phyloP scores from a whole-genome alignment of 2,888 invertebrate species.

The Frankliniella fusca region DNA sequence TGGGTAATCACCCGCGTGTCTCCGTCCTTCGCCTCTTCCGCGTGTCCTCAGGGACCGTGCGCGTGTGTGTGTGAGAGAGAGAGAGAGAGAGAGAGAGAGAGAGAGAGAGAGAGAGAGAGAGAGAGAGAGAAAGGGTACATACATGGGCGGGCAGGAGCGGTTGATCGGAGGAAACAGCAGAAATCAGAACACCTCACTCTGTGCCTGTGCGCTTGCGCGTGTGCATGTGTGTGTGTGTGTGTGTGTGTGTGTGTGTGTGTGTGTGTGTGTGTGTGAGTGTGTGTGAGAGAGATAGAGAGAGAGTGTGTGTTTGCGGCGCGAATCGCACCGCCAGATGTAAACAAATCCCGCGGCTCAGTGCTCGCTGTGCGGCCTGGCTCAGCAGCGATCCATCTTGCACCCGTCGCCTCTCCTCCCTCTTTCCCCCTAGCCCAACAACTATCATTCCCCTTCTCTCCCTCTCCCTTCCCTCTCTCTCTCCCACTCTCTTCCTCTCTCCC shows the following conservation, averaged over 20 bases:
- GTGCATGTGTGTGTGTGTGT: neutral
- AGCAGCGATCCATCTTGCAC: neutral
- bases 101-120: neutral
- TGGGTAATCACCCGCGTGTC: neutral
- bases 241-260: neutral
- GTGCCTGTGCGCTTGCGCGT: no score
- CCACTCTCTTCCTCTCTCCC: neutral
- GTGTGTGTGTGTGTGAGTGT: neutral
- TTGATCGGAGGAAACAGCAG: no score
- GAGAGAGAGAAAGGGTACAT: neutral
- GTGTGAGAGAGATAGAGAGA: no score
- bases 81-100: neutral
- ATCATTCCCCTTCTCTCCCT: neutral
- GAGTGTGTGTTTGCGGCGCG: constrained; percentile 11
- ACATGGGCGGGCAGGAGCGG: no score
- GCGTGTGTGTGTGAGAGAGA: neutral
- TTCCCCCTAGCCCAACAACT: neutral
- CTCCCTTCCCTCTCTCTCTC: neutral
- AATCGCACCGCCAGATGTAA: constrained; percentile 16
- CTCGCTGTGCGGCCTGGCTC: neutral
- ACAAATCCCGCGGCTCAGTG: constrained; percentile 16
- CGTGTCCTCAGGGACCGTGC: neutral
- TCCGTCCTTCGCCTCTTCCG: neutral
- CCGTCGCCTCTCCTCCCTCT: neutral
- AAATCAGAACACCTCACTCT: no score